phyloP scores from a whole-genome alignment of 2,113 vertebrate species.

The Anguilla japonica region DNA sequence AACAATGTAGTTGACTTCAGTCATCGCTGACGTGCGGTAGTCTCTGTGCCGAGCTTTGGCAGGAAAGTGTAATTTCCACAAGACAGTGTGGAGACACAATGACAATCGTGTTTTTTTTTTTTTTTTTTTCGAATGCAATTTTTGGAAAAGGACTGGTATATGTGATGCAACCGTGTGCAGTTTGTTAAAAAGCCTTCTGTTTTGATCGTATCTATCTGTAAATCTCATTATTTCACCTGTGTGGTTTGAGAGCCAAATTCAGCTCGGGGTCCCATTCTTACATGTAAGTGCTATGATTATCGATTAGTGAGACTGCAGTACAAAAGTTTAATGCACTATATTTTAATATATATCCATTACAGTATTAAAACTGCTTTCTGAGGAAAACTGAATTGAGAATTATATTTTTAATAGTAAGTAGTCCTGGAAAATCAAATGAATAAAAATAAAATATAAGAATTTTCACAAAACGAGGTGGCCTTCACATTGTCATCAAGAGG shows the following conservation, averaged over 20 bases:
- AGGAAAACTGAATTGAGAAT: not conserved
- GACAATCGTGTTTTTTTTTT: not conserved
- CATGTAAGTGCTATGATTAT: slow-evolving; percentile 7
- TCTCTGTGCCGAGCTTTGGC: not conserved
- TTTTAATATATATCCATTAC: too few relatives aligned
- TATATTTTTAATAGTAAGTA: not conserved
- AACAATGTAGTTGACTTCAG: too few relatives aligned
- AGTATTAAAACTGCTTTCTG: too few relatives aligned
- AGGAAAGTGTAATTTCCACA: not conserved
- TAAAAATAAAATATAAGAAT: not conserved
- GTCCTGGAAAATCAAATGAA: not conserved
- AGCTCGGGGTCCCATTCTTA: not conserved
- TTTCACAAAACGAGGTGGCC: not conserved
- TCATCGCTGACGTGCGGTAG: not conserved
- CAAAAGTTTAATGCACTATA: too few relatives aligned
- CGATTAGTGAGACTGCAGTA: not conserved
- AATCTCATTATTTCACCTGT: not conserved
- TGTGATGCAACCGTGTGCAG: not conserved
- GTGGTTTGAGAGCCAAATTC: not conserved
- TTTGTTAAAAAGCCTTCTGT: not conserved
- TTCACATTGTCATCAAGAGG: not conserved
- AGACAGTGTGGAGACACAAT: not conserved
- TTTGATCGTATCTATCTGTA: not conserved
- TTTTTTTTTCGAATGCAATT: not conserved
- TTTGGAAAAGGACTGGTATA: not conserved